Conservation (phyloP, 2,888 invertebrate genomes). For the Perdita meconis region DNA sequence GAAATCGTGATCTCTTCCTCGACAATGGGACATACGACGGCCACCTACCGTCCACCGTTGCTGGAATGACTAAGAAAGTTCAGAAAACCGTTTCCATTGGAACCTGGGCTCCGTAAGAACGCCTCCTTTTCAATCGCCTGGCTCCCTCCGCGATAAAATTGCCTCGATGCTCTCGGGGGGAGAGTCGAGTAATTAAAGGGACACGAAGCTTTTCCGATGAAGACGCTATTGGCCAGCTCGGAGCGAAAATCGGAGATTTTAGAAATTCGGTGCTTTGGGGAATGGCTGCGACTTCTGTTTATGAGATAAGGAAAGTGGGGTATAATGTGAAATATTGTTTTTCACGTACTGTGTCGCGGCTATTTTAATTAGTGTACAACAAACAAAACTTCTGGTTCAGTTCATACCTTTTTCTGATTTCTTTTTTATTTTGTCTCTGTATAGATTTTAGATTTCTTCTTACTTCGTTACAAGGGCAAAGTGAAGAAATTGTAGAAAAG, state of each 20-base stretch:
- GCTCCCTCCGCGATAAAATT: constrained; percentile 19
- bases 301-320: no score
- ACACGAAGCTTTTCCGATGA: constrained; percentile 6
- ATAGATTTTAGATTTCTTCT: no score
- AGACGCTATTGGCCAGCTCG: not conserved
- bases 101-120: constrained; percentile 38
- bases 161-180: constrained; percentile 1
- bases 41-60: constrained; percentile 61
- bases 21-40: constrained; percentile 69
- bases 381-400: no score
- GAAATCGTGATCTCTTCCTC: constrained; percentile 70
- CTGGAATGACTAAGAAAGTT: constrained; percentile 54
- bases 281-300: not conserved
- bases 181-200: constrained; percentile 39
- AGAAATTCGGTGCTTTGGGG: not conserved
- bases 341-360: no score
- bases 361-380: no score
- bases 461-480: no score
- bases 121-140: constrained; percentile 17
- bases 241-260: not conserved
- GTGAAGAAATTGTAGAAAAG: no score
- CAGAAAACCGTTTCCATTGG: constrained; percentile 60
- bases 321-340: no score
- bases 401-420: no score
- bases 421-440: no score